Evolutionary conservation across 2,797 vertebrate genomes (phyloP).

Genomic region (Sebastes jordani): DNA sequence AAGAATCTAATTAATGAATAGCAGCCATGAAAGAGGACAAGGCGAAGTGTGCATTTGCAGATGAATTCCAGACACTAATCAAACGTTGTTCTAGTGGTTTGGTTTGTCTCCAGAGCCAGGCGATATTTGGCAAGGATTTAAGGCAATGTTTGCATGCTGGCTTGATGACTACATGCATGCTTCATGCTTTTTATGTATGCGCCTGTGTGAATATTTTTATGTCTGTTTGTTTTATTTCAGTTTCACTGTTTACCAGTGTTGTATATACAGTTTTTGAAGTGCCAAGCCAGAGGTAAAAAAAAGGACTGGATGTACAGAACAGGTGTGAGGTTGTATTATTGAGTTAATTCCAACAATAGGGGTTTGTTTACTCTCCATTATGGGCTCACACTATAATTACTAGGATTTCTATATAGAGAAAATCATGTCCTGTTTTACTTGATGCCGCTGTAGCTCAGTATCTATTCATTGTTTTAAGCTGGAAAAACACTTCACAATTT

Average conservation of each 20-base stretch:
- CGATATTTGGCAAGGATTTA: conserved; percentile 62
- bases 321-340: conserved; percentile 30
- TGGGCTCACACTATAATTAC: background rate
- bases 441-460: background rate
- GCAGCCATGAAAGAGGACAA: conserved; percentile 89
- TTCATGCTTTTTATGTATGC: conserved; percentile 25
- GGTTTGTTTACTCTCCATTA: background rate
- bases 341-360: conserved; percentile 15
- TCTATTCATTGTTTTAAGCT: background rate
- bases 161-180: conserved; percentile 47
- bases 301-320: background rate
- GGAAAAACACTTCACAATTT: background rate
- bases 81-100: conserved; percentile 84
- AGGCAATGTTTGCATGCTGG: conserved; percentile 59
- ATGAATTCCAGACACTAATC: conserved; percentile 91
- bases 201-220: background rate
- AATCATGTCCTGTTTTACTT: background rate
- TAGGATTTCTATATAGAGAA: background rate
- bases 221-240: background rate
- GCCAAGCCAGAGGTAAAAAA: background rate
- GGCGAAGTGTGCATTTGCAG: conserved; percentile 89
- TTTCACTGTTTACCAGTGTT: background rate
- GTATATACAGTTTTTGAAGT: background rate
- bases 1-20: conserved; percentile 97
- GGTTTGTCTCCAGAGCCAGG: conserved; percentile 64